Evolutionary conservation across 2,797 vertebrate species (phyloP).

Genomic region (Emys orbicularis): DNA sequence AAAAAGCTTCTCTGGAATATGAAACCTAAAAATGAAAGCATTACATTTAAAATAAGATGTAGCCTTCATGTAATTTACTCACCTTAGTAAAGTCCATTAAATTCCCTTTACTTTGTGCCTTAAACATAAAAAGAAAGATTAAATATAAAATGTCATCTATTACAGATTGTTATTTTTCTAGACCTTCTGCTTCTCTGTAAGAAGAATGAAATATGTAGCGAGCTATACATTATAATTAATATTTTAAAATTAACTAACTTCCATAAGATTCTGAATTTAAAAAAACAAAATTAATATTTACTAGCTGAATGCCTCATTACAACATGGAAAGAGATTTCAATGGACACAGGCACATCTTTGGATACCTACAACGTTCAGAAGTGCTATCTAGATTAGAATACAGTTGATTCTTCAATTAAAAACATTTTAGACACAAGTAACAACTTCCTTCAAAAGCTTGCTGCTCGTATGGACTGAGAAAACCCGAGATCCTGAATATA

Average conservation of each 20-base stretch:
- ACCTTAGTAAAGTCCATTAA: conserved; percentile 91
- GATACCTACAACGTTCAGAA: background rate
- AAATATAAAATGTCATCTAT: conserved; percentile 33
- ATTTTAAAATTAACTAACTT: conserved; percentile 15
- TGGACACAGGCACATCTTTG: background rate
- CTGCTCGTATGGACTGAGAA: background rate
- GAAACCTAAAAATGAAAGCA: conserved; percentile 23
- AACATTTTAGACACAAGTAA: background rate
- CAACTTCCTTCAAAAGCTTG: background rate
- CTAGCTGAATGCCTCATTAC: background rate
- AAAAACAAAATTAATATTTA: conserved; percentile 30
- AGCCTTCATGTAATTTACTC: conserved; percentile 60
- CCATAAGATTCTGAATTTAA: conserved; percentile 18
- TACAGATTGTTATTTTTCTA: conserved; percentile 15
- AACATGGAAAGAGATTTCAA: background rate
- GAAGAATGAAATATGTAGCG: conserved; percentile 31
- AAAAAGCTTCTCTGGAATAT: background rate
- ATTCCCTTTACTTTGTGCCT: conserved; percentile 89
- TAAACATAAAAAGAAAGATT: conserved; percentile 69
- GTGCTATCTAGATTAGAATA: background rate
- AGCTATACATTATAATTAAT: background rate
- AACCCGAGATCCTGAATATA: conserved; percentile 20
- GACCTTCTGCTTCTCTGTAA: conserved; percentile 28
- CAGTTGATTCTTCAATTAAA: background rate
- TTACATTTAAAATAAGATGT: background rate